Evolutionary conservation across 2,888 invertebrate species (phyloP).

Genomic region (Hofmannophila pseudospretella): DNA sequence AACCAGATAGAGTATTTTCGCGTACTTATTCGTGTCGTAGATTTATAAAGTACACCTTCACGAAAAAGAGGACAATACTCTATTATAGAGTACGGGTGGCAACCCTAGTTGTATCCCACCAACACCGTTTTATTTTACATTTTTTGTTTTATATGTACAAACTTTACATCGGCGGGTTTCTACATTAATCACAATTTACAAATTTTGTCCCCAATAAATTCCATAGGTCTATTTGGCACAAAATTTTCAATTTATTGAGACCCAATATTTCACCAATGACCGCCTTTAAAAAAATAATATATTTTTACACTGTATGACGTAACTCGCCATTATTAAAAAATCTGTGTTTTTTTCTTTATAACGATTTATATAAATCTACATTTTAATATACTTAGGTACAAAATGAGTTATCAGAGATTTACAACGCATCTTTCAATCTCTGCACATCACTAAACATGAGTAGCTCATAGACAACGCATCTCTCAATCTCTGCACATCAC

Average conservation of each 20-base stretch:
- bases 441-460: neutral
- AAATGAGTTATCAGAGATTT: neutral
- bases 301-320: conserved; percentile 23
- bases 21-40: no score
- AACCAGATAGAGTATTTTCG: no score
- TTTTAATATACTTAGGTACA: conserved; percentile 6
- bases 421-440: no score
- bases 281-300: conserved; percentile 17
- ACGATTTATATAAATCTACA: conserved; percentile 14
- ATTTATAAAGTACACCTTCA: no score
- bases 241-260: conserved; percentile 42
- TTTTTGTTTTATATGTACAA: conserved; percentile 30
- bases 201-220: conserved; percentile 71
- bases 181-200: conserved; percentile 36
- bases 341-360: conserved; percentile 18
- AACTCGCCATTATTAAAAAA: conserved; percentile 38
- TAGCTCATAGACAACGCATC: neutral
- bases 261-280: conserved; percentile 17
- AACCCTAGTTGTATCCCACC: no score
- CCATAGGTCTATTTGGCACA: conserved; percentile 71
- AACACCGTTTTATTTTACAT: conserved; percentile 46
- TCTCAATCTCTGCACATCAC: no score
- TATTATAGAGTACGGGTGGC: no score
- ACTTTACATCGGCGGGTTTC: conserved; percentile 54
- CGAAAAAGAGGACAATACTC: no score